Base-by-base conservation (phyloP, 2,113 vertebrate species). In the Tringa solitaria region DNA sequence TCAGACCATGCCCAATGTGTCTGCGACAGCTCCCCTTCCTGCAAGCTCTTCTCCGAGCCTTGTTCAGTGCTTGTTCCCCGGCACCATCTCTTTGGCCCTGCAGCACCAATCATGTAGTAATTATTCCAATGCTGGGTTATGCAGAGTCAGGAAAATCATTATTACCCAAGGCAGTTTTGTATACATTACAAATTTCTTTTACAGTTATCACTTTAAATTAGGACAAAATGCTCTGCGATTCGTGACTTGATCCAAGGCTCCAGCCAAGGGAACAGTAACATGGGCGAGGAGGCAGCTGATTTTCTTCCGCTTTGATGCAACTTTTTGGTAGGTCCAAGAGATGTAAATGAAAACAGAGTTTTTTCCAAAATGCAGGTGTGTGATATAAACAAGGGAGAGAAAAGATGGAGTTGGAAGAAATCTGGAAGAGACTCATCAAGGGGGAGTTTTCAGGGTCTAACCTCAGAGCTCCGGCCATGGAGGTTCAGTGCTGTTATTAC, bases 131-230 rank as follows among this genome's bases (percentile, higher is more conserved):
- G 0, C 72, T 30, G 68, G 1, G 0, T 86, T 92, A 3, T 70
- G 87, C 83, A 53, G 54, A 89, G 56, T 95, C 89, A 89, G 89
- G 84, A 70, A 65, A 84, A 75, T 61, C 32, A 21, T 46, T 61
- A 57, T 59, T 93, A 63, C 86, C 73, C 60, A 14, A 74, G 86
- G 91, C 96, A 74, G 45, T 86, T 90, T 84, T 89, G 51, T 86
- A 87, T 79, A 84, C 68, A 37, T 94, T 90, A 95, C 79, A 39
- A 26, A 93, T 92, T 90, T 75, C 28, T 92, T 80, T 75, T 87
- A 74, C 74, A 92, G 82, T 92, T 93, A 76, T 68, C 77, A 14
- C 65, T 94, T 91, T 60, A 60, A 91, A 84, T 89, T 81, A 91
- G 87, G 94, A 61, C 77, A 82, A 37, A 95, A 92, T 8, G 56